Conservation (phyloP, 2,113 vertebrate species). For the Grammomys dolichurus region DNA sequence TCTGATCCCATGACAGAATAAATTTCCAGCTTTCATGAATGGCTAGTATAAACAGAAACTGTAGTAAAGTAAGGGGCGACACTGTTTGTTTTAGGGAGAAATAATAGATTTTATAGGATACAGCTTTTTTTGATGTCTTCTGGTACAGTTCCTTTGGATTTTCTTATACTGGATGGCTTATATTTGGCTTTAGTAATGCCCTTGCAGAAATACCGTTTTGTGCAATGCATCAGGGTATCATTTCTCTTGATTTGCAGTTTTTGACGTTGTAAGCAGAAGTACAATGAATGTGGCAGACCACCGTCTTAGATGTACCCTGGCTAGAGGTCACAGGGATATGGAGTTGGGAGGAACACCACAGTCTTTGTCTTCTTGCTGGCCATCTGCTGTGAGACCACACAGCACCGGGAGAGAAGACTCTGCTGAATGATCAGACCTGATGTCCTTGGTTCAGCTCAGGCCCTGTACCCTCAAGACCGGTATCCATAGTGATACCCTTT, state of each 20-base stretch:
- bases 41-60: neutral
- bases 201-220: neutral
- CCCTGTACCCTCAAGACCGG: neutral
- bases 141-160: slow-evolving; percentile 14
- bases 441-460: neutral
- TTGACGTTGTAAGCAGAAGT: neutral
- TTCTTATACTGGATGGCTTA: neutral
- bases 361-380: neutral
- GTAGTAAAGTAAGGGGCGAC: neutral
- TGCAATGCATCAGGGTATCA: neutral
- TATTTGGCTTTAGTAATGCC: slow-evolving; percentile 9
- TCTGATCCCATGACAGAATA: neutral
- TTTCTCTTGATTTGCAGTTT: neutral
- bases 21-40: neutral
- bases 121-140: neutral
- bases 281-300: neutral
- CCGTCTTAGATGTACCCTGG: neutral
- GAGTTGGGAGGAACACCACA: neutral
- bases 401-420: neutral
- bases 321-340: neutral
- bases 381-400: neutral
- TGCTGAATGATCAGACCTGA: neutral
- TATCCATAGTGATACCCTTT: neutral
- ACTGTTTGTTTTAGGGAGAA: neutral
- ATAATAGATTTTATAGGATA: neutral